Base-by-base conservation (phyloP, 2,888 invertebrate genomes). In the Norana najaformis region DNA sequence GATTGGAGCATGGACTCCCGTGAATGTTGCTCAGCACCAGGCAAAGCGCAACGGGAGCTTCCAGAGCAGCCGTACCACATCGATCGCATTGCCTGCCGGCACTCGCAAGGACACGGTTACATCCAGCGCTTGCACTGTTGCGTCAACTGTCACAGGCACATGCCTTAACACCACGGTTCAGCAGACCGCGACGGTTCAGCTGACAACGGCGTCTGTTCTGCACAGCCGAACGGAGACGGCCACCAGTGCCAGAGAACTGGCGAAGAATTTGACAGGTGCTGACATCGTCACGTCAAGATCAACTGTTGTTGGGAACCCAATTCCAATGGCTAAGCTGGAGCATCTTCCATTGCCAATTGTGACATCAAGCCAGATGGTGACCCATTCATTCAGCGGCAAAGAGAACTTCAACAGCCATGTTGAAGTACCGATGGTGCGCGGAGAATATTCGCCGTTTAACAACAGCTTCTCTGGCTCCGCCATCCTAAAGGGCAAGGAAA, bases 361-460 rank as follows among this genome's bases (percentile, higher is more conserved):
- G 37, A 82, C 89, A 34, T 69, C 37, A 34, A 38, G 39, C 18
- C 83, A 35, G 36, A 37, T 89, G 39, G 85, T 88, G 37, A 35
- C 83, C 53, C 39, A 90, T 34, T 35, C 53, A 37, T 89, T 89
- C 82, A 20, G 88, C 69, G 34, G 30, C 30, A 88, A 37, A 20
- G 36, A 83, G 36, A 38, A 89, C 38, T 88, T n/a, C 82, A 20
- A 38, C 34, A 83, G 85, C n/a, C 69, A 88, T 30, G 47, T 37
- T 23, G 53, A 38, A 0, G 38, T n/a, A 11, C 36, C 35, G 18
- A 36, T 85, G 85, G 91, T 91, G 30, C 96, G 96, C 1, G 96
- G 96, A 92, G 97, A 98, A 93, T 98, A 98, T 95, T 97, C 98
- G 0, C 96, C 98, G 92, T 98, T 98, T 95, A 97, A 97, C 94